Evolutionary conservation across 2,888 invertebrate genomes (phyloP).

Genomic region (Hypercompe scribonia): DNA sequence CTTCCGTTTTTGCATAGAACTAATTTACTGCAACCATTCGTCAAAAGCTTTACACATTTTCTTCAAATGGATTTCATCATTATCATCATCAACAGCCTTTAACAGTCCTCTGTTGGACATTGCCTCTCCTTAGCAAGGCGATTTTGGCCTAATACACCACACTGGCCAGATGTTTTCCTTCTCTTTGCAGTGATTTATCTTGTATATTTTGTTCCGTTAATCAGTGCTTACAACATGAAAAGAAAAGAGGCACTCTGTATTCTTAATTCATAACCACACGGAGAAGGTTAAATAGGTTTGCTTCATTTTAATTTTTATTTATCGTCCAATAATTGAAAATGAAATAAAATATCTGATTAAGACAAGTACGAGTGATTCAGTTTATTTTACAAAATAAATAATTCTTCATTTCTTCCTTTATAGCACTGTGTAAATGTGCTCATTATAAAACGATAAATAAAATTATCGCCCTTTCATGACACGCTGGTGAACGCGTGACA

Average conservation of each 20-base stretch:
- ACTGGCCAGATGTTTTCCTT: too few relatives aligned
- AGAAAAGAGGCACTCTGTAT: too few relatives aligned
- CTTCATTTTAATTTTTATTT: background rate
- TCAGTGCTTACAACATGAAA: too few relatives aligned
- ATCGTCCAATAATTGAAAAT: conserved; percentile 1
- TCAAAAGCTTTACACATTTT: conserved; percentile 12
- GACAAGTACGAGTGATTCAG: conserved; percentile 29
- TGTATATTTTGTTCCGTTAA: too few relatives aligned
- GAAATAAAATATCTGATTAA: conserved; percentile 28
- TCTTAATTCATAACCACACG: too few relatives aligned
- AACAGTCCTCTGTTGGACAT: too few relatives aligned
- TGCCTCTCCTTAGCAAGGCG: too few relatives aligned
- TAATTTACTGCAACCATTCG: conserved; percentile 25
- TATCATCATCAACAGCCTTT: too few relatives aligned
- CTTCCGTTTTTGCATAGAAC: conserved; percentile 33
- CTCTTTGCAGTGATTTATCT: too few relatives aligned
- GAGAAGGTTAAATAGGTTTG: too few relatives aligned
- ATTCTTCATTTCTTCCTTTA: conserved; percentile 46
- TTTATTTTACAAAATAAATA: conserved; percentile 44
- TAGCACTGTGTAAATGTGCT: conserved; percentile 74
- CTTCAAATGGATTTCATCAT: too few relatives aligned
- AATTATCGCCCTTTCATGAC: conserved; percentile 80
- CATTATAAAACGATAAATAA: conserved; percentile 85
- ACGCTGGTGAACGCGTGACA: conserved; percentile 71
- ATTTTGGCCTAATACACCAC: too few relatives aligned